Base-by-base conservation (phyloP, 2,888 invertebrate genomes). In the Folsomia manolachei region DNA sequence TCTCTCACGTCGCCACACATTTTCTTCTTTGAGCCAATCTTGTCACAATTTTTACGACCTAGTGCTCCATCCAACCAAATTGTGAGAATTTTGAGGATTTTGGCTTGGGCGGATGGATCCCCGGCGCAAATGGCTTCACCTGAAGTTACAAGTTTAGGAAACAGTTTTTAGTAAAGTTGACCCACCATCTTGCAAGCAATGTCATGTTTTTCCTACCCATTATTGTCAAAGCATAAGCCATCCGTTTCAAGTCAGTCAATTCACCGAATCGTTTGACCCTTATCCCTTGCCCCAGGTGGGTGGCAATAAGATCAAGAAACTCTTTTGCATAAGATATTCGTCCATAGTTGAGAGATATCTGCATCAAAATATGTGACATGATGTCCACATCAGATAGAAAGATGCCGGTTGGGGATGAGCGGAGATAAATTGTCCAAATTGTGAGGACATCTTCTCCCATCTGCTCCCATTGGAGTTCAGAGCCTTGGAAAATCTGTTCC, bases 381-480 rank as follows among this genome's bases (percentile, higher is more conserved):
- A 65, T 26, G 64, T 73, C 75, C 11, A 72, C 21, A 69, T 77
- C 76, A 9, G 66, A 70, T 19, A 74, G 64, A 19, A 65, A 56
- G 11, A 79, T 72, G 1, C 75, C 77, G n/a, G 75, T 56, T 4
- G 75, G 68, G n/a, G 74, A 70, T 23, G 68, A 66, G n/a, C 53
- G 71, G 53, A 74, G 63, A 62, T 77, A 79, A 1, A 70, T 60
- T 1, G 65, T 27, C 79, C 79, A 79, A 2, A 75, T 39, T 7
- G 53, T 66, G 51, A 51, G 69, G n/a, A 70, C 52, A 18, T 69
- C 66, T 0, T 70, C 66, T n/a, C 27, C 63, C 19, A 62, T 27
- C 23, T 67, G 24, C 18, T 67, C 64, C n/a, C 56, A 56, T 2
- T 56, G 19, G 4, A 56, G 56, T 7, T 69, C 73, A 2, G 63